A percentile compares a stretch with the other conserved stretches of the same genome.
phyloP scores from a whole-genome alignment of 1,140 invertebrate genomes.

The Pogonognathellus flavescens region DNA sequence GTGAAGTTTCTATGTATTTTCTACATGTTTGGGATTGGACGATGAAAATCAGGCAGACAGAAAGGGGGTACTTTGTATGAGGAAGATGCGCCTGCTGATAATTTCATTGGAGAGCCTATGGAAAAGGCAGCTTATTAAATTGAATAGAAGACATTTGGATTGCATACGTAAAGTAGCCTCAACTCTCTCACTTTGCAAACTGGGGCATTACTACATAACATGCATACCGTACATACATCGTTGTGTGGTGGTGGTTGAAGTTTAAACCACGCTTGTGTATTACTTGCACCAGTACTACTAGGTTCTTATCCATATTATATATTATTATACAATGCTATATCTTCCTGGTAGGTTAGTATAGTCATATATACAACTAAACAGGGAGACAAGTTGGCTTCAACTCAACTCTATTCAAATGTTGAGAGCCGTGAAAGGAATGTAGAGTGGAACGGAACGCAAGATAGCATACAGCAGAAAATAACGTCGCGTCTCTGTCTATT shows the following conservation, averaged over 20 bases:
- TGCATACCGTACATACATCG: no score
- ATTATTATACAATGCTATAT: no score
- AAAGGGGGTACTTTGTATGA: constrained; percentile 29
- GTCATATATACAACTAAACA: background rate
- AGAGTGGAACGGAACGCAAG: constrained; percentile 28
- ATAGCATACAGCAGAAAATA: background rate
- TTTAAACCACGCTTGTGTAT: background rate
- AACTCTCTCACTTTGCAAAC: constrained; percentile 18
- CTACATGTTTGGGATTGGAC: background rate
- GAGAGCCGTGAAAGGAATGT: constrained; percentile 47
- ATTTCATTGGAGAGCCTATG: constrained; percentile 45
- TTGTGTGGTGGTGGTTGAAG: no score
- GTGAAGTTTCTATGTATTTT: background rate
- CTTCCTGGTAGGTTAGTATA: no score
- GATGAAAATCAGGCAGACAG: constrained; percentile 3
- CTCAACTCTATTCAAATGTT: constrained; percentile 42
- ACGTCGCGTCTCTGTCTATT: constrained; percentile 22
- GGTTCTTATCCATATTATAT: no score
- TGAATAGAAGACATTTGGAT: constrained; percentile 47
- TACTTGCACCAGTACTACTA: no score
- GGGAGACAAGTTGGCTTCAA: constrained; percentile 43
- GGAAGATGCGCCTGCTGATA: constrained; percentile 37
- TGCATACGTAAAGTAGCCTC: constrained; percentile 35
- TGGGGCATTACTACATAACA: background rate
- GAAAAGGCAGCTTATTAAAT: constrained; percentile 42